phyloP scores from a whole-genome alignment of 2,797 vertebrate species.

The Nasua narica region DNA sequence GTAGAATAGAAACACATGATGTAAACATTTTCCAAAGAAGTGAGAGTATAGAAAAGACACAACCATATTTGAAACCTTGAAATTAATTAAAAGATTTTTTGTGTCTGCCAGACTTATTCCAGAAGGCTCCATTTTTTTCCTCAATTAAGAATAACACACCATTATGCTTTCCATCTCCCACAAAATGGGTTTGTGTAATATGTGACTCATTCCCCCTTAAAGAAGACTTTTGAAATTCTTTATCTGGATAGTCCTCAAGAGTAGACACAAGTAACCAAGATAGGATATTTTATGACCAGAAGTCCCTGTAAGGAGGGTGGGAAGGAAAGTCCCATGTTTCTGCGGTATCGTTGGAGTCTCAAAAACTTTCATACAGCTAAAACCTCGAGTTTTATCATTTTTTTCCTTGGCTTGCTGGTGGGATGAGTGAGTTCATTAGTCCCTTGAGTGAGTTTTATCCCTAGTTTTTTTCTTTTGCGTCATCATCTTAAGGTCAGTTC shows the following conservation, averaged over 20 bases:
- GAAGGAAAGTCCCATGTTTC: neutral
- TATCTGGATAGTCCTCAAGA: neutral
- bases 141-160: neutral
- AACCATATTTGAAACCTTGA: neutral
- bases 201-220: neutral
- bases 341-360: neutral
- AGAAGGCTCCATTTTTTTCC: neutral
- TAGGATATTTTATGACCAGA: slow-evolving; percentile 3
- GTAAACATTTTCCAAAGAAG: slow-evolving; percentile 9
- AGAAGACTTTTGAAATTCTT: slow-evolving; percentile 36
- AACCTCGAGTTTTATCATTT: neutral
- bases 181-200: neutral
- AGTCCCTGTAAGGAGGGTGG: neutral
- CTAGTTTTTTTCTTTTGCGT: neutral
- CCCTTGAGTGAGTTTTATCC: neutral
- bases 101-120: neutral
- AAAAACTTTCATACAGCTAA: neutral
- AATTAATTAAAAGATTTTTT: slow-evolving; percentile 14
- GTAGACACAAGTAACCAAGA: neutral
- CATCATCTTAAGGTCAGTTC: slow-evolving; percentile 19
- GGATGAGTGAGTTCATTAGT: neutral
- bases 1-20: neutral
- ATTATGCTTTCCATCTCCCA: neutral
- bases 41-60: neutral
- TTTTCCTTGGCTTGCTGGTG: neutral